A percentile compares a stretch with the other conserved stretches of the same genome.
Evolutionary conservation across 2,113 vertebrate species (phyloP).

Genomic region (Hirundichthys speculiger): DNA sequence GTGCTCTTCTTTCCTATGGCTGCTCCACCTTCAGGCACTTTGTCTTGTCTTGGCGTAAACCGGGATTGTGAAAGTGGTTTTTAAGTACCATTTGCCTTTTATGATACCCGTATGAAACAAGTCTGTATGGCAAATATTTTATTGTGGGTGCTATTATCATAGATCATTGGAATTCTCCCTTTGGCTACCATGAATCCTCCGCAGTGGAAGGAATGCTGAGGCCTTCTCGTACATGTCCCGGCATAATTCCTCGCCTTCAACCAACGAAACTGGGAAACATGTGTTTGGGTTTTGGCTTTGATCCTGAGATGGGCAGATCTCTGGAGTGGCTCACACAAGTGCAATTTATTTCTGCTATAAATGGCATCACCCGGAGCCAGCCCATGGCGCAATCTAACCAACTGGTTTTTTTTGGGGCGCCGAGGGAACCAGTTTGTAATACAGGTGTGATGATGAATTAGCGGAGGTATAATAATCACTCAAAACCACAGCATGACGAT

Average conservation of each 20-base stretch:
- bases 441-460: too few species aligned
- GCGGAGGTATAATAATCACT: too few species aligned
- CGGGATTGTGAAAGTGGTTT: too few species aligned
- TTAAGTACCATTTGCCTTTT: too few species aligned
- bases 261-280: slow-evolving; percentile 38
- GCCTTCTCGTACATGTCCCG: slow-evolving; percentile 57
- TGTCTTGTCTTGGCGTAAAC: too few species aligned
- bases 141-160: slow-evolving; percentile 59
- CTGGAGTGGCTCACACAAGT: neutral
- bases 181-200: slow-evolving; percentile 49
- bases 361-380: too few species aligned
- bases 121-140: slow-evolving; percentile 37
- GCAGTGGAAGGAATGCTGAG: slow-evolving; percentile 72
- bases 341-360: neutral
- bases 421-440: too few species aligned
- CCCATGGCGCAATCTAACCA: too few species aligned
- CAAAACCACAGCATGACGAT: too few species aligned
- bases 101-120: slow-evolving; percentile 34
- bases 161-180: slow-evolving; percentile 70
- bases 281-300: slow-evolving; percentile 27
- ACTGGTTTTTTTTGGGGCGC: too few species aligned
- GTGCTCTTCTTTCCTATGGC: slow-evolving; percentile 7
- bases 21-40: too few species aligned
- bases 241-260: slow-evolving; percentile 69
- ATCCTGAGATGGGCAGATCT: neutral